phyloP scores from a whole-genome alignment of 35 echinoderm and acorn worm species.

The Amphiura filiformis region DNA sequence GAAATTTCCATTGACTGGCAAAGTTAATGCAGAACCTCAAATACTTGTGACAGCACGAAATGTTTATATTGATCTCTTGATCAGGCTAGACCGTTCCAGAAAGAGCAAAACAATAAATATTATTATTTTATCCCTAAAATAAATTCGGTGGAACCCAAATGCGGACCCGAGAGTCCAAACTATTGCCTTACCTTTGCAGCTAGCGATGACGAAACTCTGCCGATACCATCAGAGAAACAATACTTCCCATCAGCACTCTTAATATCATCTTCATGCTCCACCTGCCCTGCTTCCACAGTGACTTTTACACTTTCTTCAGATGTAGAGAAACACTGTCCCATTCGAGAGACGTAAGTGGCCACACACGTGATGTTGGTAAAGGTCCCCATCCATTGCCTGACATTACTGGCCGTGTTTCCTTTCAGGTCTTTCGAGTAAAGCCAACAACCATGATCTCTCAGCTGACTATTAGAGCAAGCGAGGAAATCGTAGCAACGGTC shows the following conservation, averaged over 20 bases:
- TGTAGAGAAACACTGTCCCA: slow-evolving; percentile 37
- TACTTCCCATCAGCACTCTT: neutral
- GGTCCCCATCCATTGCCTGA: slow-evolving; percentile 18
- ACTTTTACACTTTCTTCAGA: slow-evolving; percentile 18
- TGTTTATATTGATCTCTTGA: no score
- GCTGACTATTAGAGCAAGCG: slow-evolving; percentile 30
- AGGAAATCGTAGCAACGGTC: slow-evolving; percentile 10
- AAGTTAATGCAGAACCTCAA: no score
- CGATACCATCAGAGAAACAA: slow-evolving; percentile 33
- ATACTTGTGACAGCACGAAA: no score
- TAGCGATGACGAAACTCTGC: slow-evolving; percentile 8
- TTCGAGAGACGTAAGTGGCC: slow-evolving; percentile 12
- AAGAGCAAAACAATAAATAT: no score
- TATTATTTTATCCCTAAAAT: no score
- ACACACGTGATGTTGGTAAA: slow-evolving; percentile 11
- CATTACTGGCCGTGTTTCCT: neutral
- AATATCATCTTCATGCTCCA: neutral
- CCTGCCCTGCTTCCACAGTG: neutral
- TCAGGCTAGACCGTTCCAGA: no score
- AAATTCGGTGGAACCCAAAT: no score
- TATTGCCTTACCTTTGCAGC: neutral
- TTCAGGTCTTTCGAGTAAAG: slow-evolving; percentile 10
- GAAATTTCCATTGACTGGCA: no score
- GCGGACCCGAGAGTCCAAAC: no score
- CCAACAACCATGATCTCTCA: slow-evolving; percentile 34